Evolutionary conservation across 2,797 vertebrate species (phyloP), one percentile per base, ranked within the genome.

Genomic region (Sebastes cheni): DNA sequence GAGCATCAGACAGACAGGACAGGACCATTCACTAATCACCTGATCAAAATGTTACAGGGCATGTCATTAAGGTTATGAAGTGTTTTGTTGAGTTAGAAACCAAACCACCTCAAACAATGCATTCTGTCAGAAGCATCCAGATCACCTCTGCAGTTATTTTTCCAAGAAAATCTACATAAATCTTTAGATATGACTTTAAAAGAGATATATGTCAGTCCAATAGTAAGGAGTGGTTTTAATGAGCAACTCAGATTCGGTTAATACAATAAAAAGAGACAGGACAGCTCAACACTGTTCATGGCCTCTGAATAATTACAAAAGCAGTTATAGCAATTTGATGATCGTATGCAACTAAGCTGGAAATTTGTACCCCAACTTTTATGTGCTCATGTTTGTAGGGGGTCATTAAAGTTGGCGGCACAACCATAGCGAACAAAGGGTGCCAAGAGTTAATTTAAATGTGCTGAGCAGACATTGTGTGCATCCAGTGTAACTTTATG

Each of bases 401-500:
- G 75, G 55, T 73, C 79, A 86, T 84, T 78, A 80, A 72, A 78
- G 80, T 12, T 39, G 59, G 60, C 8, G 2, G 59, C 25, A 72
- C 61, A 68, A 73, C n/a, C 32, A 69, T n/a, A 65, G 39, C 2
- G 1, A 60, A 74, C 42, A 66, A 52, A 77, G 34, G 54, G 27
- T 52, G 30, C 18, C 42, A 68, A 36, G 42, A 69, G 66, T 83
- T 81, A 4, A 77, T 82, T 64, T 64, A 25, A 87, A 85, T 77
- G 62, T 81, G 70, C 89, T 87, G 86, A 87, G 67, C 50, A 66
- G 80, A 72, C 77, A 71, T 36, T 65, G 55, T 55, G 69, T 79
- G 77, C 20, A 65, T 71, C 74, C 64, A 75, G 46, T 65, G 42
- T 62, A 71, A 67, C 77, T 78, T 83, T 67, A 86, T 69, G 73